Base-by-base conservation (phyloP, 2,797 vertebrate species). In the Enteromius anoplus region DNA sequence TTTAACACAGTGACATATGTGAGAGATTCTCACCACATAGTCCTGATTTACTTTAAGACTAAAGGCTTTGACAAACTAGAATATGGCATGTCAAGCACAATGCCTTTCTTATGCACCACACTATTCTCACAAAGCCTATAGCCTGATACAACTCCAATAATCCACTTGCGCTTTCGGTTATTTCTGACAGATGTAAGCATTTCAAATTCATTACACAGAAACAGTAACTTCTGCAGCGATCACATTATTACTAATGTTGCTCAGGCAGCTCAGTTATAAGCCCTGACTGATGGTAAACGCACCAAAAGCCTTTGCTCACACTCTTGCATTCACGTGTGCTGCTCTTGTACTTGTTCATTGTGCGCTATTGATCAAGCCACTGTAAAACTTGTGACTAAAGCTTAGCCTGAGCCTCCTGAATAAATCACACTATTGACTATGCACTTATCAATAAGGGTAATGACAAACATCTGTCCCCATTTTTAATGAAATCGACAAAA, bases 381-480 rank as follows among this genome's bases (percentile, higher is more conserved):
- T 84, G 91, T 93, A 92, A 94, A 93, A 94, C 93, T 94, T 94
- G 94, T 94, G 94, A 94, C 95, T 94, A 94, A 94, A 93, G 93
- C 94, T 93, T 89, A 93, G 92, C 88, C 90, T 86, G 90, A 94
- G 92, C 93, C 93, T 86, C 89, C 90, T 92, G 93, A 94, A 95
- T 94, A 95, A 95, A 95, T 95, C 94, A 93, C 92, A 89, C 91
- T 93, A 95, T 95, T 93, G 95, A 95, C 91, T 92, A 88, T 87
- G 91, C 87, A 90, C 91, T 93, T 95, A 94, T 95, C 94, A 95
- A 95, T 95, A 95, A 93, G 92, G 92, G 93, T 94, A 94, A 95
- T 94, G 94, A 94, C 93, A 94, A 95, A 95, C 93, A 94, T 94
- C 93, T 94, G 93, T 94, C 91, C 92, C 91, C 93, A 93, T 91